A percentile compares a stretch with the other conserved stretches of the same genome.
Evolutionary conservation across 2,797 vertebrate genomes (phyloP).

Genomic region (Ptychobarbus kaznakovi): DNA sequence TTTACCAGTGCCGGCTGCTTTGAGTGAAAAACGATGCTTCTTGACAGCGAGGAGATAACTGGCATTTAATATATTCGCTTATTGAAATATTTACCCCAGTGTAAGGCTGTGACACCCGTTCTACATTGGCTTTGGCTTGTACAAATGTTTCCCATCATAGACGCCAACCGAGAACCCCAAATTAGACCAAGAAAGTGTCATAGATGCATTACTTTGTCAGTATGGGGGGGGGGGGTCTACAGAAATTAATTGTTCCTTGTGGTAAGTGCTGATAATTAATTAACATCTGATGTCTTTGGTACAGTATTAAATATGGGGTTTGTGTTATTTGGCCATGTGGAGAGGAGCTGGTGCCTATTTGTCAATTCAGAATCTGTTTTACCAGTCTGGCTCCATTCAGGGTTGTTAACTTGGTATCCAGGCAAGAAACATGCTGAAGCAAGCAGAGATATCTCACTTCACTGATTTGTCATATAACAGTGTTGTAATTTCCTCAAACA

Average conservation of each 20-base stretch:
- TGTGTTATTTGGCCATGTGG: constrained; percentile 68
- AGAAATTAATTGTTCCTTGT: constrained; percentile 70
- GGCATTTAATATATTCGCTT: constrained; percentile 61
- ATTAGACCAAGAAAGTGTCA: constrained; percentile 63
- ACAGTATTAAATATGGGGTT: constrained; percentile 62
- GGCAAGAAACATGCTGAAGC: constrained; percentile 77
- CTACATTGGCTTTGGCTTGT: constrained; percentile 64
- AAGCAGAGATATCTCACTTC: constrained; percentile 69
- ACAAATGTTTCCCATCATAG: constrained; percentile 71
- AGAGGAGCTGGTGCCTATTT: constrained; percentile 71
- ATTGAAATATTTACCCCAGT: constrained; percentile 63
- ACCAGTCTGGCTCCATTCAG: constrained; percentile 62
- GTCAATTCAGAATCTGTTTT: constrained; percentile 76
- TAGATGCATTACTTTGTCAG: constrained; percentile 61
- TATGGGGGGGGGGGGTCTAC: constrained; percentile 53
- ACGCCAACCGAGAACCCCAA: constrained; percentile 62
- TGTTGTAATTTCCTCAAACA: constrained; percentile 53
- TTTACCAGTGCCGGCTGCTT: constrained; percentile 16
- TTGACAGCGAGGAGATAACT: constrained; percentile 24
- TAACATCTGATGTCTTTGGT: constrained; percentile 69
- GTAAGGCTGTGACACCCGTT: constrained; percentile 58
- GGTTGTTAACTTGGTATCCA: constrained; percentile 69
- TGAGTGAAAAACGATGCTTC: constrained; percentile 21
- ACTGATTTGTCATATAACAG: constrained; percentile 72
- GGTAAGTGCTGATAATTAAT: constrained; percentile 73